Evolutionary conservation across 2,797 vertebrate genomes (phyloP), one percentile per base, ranked within the genome.

Genomic region (Smutsia temminckii): DNA sequence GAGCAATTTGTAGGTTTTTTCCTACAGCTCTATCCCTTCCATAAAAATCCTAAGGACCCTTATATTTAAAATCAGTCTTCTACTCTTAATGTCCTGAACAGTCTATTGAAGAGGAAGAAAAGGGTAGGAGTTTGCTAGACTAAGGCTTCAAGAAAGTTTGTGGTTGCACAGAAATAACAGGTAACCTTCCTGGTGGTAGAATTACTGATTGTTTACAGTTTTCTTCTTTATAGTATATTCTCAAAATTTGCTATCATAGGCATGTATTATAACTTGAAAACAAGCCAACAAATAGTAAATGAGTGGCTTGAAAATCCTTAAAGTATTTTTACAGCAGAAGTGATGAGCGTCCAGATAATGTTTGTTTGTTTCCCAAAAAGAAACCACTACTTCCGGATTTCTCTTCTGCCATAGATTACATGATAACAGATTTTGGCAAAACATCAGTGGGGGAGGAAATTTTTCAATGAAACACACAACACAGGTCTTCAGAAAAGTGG

Each of bases 1-100:
- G 96, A 98, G 96, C 96, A 95, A 97, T 98, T 98, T 97, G 97
- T 95, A 97, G 96, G 94, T 90, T 98, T 97, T 97, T 98, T 88
- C 96, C 89, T 93, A 97, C 95, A 92, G 95, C 96, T 95, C 95
- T 92, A 68, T 97, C 95, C 94, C 96, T 97, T 97, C 95, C 97
- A 83, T 89, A 92, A 97, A 97, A 95, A 81, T 88, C 78, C 74
- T 51, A 91, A 90, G 57, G 95, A 91, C 49, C 85, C 83, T 93
- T 95, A 42, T 61, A 89, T 89, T 94, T 95, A 77, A 94, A 93
- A 85, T 72, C 46, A 59, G 87, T 71, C 77, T 96, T 93, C 79
- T 21, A 85, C 79, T 95, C 66, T 85, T 84, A 72, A 75, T 64
- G 79, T 81, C 77, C 87, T 86, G 51, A 85, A 57, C 17, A 71